Base-by-base conservation (phyloP, 1,140 invertebrate genomes). In the Psix sp. region DNA sequence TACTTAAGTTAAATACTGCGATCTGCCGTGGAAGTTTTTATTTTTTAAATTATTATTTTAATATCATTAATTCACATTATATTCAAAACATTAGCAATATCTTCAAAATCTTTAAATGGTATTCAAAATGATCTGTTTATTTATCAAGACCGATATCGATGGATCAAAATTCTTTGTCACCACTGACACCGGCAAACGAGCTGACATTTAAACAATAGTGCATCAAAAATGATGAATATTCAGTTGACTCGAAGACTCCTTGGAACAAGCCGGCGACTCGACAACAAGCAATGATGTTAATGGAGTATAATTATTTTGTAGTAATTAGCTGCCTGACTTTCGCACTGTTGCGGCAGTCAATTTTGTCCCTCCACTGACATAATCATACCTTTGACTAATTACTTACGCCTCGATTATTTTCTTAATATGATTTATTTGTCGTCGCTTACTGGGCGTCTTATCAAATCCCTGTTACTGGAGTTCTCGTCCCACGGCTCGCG, bases 241-340 rank as follows among this genome's bases (percentile, higher is more conserved):
- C 65, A 38, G 15, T 1, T 24, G 11, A 3, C 13, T 24, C 15
- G 24, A 45, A 65, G 60, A 38, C 16, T 26, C 38, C 20, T 9
- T 35, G 9, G 5, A 31, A 15, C 18, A 9, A 42, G 16, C 43
- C 36, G 31, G 20, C 35, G 39, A 63, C 42, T 63, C 11, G 0
- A n/a, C 46, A 33, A 33, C 46, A 40, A 56, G 42, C 6, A 20
- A 48, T 52, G 40, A 52, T 54, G 68, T 74, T 77, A 84, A 83
- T 74, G 72, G 68, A 77, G 77, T 66, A 68, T 84, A 84, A 84
- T 85, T 82, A 80, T 77, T 84, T 83, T 83, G 79, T 68, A 77
- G 70, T 84, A 84, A 85, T 85, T 84, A 84, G 76, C 74, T 68
- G 65, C 35, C 51, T 57, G 54, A 16, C 62, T 77, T 77, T 39